phyloP scores from a whole-genome alignment of 1,140 invertebrate species.

The Phthorimaea operculella region DNA sequence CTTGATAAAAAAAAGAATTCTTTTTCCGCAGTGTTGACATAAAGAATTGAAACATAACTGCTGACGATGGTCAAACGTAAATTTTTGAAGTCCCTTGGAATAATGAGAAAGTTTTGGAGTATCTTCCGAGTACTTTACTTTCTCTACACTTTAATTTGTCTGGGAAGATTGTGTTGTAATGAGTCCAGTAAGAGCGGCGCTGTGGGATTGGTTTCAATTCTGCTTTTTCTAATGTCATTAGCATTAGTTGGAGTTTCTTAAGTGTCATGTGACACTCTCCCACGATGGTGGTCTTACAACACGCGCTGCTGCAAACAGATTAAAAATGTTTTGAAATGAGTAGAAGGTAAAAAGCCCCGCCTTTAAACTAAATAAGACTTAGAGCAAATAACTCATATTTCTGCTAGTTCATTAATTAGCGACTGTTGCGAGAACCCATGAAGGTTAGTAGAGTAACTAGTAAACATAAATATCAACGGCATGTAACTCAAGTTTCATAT shows the following conservation, averaged over 20 bases:
- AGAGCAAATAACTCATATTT: constrained; percentile 11
- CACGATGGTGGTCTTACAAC: constrained; percentile 16
- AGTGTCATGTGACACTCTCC: constrained; percentile 8
- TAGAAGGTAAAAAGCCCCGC: constrained; percentile 22
- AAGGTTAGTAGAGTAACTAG: constrained; percentile 23
- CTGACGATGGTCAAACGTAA: not conserved
- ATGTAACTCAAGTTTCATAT: constrained; percentile 18
- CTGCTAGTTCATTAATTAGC: constrained; percentile 35
- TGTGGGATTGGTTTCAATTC: not conserved
- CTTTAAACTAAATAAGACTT: constrained; percentile 8
- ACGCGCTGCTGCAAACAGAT: constrained; percentile 7
- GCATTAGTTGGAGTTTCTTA: not conserved
- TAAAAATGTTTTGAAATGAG: constrained; percentile 19
- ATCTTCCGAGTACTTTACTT: not conserved
- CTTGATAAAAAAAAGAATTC: constrained; percentile 30
- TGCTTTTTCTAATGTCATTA: constrained; percentile 2
- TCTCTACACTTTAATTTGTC: not conserved
- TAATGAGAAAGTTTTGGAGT: constrained; percentile 1
- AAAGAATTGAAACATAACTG: constrained; percentile 25
- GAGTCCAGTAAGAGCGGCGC: not conserved
- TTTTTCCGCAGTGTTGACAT: constrained; percentile 22
- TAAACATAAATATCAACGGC: constrained; percentile 9
- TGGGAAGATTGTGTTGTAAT: not conserved
- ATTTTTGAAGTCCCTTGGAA: not conserved
- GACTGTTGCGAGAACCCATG: constrained; percentile 18